Percentiles rank a stretch among this genome's conserved stretches.
Evolutionary conservation across 2,797 vertebrate species (phyloP).

Genomic region (Threskiornis aethiopicus): DNA sequence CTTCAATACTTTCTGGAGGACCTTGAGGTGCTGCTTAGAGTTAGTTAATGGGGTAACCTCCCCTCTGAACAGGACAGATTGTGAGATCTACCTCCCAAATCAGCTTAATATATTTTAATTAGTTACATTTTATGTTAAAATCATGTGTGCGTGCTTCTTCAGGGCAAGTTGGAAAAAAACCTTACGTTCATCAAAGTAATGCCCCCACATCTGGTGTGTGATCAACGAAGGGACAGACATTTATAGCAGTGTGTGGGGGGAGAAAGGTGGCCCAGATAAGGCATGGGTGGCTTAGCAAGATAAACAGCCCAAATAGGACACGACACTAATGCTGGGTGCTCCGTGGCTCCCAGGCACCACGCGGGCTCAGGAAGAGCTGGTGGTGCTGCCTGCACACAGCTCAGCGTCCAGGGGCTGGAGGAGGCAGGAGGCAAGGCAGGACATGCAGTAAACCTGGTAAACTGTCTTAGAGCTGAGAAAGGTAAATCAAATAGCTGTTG

Average conservation of each 20-base stretch:
- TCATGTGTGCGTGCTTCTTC: not conserved
- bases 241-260: not conserved
- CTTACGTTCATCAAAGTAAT: not conserved
- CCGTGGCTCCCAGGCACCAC: not conserved
- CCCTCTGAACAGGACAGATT: not conserved
- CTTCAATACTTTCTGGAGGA: not conserved
- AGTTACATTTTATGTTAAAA: not conserved
- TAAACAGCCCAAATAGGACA: not conserved
- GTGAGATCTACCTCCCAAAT: not conserved
- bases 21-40: not conserved
- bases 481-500: not conserved
- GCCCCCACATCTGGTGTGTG: not conserved
- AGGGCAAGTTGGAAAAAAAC: not conserved
- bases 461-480: not conserved
- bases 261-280: not conserved
- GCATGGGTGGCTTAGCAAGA: not conserved
- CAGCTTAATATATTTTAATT: not conserved
- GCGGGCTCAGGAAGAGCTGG: not conserved
- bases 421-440: not conserved
- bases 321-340: not conserved
- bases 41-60: not conserved
- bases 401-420: fast-evolving
- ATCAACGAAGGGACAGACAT: not conserved
- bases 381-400: not conserved
- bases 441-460: not conserved